Conservation (phyloP, 2,888 invertebrate genomes). For the Cybosia mesomella region DNA sequence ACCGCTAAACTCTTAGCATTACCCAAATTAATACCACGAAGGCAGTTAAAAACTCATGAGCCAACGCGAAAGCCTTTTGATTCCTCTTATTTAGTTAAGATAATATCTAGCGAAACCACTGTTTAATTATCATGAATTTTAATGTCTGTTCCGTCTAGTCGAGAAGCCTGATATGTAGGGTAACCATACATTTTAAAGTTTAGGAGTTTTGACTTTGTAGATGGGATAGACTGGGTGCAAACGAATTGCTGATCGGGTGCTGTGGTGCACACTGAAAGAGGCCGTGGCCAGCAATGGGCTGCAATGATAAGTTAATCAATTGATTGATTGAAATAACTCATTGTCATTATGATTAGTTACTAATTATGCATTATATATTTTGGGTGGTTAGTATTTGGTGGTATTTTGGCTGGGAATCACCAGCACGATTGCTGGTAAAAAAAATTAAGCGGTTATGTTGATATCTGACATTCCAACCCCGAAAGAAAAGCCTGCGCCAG, state of each 20-base stretch:
- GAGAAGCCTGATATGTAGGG: not conserved
- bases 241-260: not conserved
- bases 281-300: too few relatives aligned
- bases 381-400: too few relatives aligned
- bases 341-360: too few relatives aligned
- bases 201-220: not conserved
- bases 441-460: too few relatives aligned
- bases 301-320: too few relatives aligned
- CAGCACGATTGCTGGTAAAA: too few relatives aligned
- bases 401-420: too few relatives aligned
- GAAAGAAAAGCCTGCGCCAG: too few relatives aligned
- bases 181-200: not conserved
- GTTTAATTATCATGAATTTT: slow-evolving; percentile 26
- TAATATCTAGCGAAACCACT: slow-evolving; percentile 19
- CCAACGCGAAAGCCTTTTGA: slow-evolving; percentile 2
- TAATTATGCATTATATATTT: too few relatives aligned
- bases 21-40: not conserved
- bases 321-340: too few relatives aligned
- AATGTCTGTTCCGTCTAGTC: slow-evolving; percentile 16
- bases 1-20: not conserved
- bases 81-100: slow-evolving; percentile 21
- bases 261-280: too few relatives aligned
- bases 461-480: too few relatives aligned
- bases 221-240: not conserved
- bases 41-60: not conserved